A percentile compares a stretch with the other conserved stretches of the same genome.
Evolutionary conservation across 37 sponge, comb jelly and placozoan genomes (phyloP).

Genomic region (Oopsacas minuta): DNA sequence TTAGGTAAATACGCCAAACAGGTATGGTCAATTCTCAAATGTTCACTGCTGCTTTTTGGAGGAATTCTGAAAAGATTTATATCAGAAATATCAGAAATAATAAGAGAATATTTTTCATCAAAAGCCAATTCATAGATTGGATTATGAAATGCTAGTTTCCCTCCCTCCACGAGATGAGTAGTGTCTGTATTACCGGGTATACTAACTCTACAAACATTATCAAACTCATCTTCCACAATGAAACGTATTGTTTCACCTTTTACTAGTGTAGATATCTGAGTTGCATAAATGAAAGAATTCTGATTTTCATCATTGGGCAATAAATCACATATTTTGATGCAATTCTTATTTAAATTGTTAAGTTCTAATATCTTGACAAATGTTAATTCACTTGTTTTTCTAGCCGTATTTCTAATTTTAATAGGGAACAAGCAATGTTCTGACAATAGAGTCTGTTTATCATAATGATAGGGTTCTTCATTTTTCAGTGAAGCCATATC

Average conservation of each 20-base stretch:
- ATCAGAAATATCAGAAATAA: neutral
- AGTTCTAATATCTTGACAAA: neutral
- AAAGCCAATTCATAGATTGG: neutral
- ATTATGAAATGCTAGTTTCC: neutral
- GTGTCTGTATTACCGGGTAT: neutral
- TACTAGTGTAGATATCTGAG: neutral
- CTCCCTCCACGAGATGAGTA: neutral
- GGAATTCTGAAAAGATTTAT: no score
- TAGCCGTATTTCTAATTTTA: neutral
- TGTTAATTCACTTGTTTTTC: neutral
- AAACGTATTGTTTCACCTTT: neutral
- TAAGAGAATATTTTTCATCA: neutral
- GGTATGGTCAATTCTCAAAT: no score
- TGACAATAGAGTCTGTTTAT: neutral
- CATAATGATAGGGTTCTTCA: neutral
- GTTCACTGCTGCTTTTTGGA: no score
- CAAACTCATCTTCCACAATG: neutral
- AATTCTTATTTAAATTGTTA: neutral
- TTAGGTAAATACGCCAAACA: no score
- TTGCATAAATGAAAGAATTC: neutral
- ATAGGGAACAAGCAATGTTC: neutral
- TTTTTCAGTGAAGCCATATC: neutral
- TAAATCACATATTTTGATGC: neutral
- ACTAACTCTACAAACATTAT: neutral
- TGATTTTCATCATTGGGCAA: neutral